Evolutionary conservation across 2,888 invertebrate species (phyloP).

Genomic region (Tigriopus californicus): DNA sequence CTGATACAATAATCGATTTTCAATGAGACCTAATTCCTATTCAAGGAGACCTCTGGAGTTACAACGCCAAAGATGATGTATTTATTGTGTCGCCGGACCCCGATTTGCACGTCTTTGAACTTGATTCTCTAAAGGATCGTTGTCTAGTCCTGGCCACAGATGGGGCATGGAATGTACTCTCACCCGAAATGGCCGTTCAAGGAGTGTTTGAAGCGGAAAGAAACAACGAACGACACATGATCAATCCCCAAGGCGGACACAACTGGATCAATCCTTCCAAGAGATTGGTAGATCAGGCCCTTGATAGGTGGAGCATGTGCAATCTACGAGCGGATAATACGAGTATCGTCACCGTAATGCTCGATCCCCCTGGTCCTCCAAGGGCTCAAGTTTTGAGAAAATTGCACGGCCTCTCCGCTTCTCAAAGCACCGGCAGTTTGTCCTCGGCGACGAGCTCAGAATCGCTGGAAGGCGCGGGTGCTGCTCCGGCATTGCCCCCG

Average conservation of each 20-base stretch:
- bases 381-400: constrained; percentile 26
- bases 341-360: constrained; percentile 73
- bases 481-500: not conserved
- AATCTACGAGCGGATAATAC: constrained; percentile 89
- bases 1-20: no score
- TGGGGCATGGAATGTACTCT: constrained; percentile 89
- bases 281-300: constrained; percentile 59
- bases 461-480: not conserved
- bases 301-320: constrained; percentile 62
- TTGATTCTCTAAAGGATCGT: constrained; percentile 48
- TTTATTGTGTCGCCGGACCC: constrained; percentile 97
- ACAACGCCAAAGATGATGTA: constrained; percentile 68
- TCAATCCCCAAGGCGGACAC: constrained; percentile 17
- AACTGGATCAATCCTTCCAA: constrained; percentile 79
- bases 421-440: not conserved
- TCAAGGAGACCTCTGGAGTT: constrained; percentile 83
- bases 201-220: not conserved
- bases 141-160: constrained; percentile 91
- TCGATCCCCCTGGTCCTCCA: constrained; percentile 74
- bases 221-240: constrained; percentile 6
- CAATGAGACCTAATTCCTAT: no score
- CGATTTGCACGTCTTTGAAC: constrained; percentile 66
- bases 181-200: constrained; percentile 58
- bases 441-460: not conserved
- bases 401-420: not conserved